Evolutionary conservation across 1,140 invertebrate species (phyloP), one percentile per base, ranked within the genome.

Genomic region (Micrasema longulum): DNA sequence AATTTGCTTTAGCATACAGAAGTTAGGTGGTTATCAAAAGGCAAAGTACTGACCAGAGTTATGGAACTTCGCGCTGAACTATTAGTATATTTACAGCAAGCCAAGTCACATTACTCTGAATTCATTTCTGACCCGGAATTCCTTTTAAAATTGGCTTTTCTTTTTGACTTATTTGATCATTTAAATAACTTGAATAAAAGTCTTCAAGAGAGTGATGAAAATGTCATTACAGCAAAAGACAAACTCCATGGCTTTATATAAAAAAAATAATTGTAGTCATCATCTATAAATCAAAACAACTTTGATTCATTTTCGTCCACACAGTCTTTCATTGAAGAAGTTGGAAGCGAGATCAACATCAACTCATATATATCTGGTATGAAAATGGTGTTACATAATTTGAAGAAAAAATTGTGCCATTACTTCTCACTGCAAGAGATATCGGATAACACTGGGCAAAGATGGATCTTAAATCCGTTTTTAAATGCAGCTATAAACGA

Each of bases 181-280:
- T n/a, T 43, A 16, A 16, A 16, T 43, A n/a, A 11, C 10, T 16
- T 43, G 41, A 11, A 43, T 16, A 11, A 43, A 43, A 11, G 14
- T 43, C 41, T 16, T n/a, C 41, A 43, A 43, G 41, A 11, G 14
- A 3, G 41, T 11, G 41, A 43, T 43, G 41, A 43, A 43, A 43
- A 43, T 43, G 41, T 43, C 41, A 43, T 43, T 43, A 43, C 41
- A 11, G 41, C 41, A n/a, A 43, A 43, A 43, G 41, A 43, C 41
- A 43, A 43, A 43, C 10, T 43, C 41, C 41, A 43, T 43, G 41
- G 41, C 41, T 43, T 43, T 43, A 43, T 16, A 43, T 5, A 43
- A 16, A 43, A 43, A 43, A 43, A 4, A 5, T 2, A 43, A 43
- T 16, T 43, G 41, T 43, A 11, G 41, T 43, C 41, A 43, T 43